Evolutionary conservation across 2,888 invertebrate species (phyloP).

Genomic region (Clitarchus hookeri): DNA sequence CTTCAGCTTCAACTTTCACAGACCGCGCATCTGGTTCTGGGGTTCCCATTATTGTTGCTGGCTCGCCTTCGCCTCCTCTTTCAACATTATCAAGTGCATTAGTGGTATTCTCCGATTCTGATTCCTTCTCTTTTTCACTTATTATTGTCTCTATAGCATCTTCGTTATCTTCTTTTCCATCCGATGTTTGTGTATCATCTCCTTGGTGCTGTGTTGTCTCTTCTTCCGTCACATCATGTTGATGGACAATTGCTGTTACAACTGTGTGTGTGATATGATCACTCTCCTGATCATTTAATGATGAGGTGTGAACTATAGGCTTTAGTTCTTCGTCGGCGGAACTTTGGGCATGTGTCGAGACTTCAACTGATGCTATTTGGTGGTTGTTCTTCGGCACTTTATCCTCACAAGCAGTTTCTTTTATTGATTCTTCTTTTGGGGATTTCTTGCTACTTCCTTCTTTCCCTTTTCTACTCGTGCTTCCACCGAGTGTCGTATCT

Average conservation of each 20-base stretch:
- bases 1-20: constrained; percentile 19
- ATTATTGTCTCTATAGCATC: constrained; percentile 40
- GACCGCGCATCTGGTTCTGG: constrained; percentile 48
- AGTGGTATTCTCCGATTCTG: constrained; percentile 55
- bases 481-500: background rate
- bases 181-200: constrained; percentile 29
- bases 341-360: background rate
- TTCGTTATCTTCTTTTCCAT: constrained; percentile 42
- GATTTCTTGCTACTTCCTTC: constrained; percentile 24
- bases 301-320: background rate
- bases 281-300: constrained; percentile 11
- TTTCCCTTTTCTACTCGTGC: background rate
- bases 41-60: constrained; percentile 53
- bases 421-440: background rate
- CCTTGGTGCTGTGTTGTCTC: constrained; percentile 35
- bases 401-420: background rate
- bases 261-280: constrained; percentile 41
- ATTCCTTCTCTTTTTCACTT: background rate
- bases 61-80: constrained; percentile 42
- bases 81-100: constrained; percentile 49
- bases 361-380: background rate
- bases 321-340: background rate
- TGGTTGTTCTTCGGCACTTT: background rate
- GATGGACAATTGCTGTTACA: constrained; percentile 30
- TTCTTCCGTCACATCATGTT: constrained; percentile 44